Evolutionary conservation across 1,140 invertebrate genomes (phyloP).

Genomic region (Cherax destructor): DNA sequence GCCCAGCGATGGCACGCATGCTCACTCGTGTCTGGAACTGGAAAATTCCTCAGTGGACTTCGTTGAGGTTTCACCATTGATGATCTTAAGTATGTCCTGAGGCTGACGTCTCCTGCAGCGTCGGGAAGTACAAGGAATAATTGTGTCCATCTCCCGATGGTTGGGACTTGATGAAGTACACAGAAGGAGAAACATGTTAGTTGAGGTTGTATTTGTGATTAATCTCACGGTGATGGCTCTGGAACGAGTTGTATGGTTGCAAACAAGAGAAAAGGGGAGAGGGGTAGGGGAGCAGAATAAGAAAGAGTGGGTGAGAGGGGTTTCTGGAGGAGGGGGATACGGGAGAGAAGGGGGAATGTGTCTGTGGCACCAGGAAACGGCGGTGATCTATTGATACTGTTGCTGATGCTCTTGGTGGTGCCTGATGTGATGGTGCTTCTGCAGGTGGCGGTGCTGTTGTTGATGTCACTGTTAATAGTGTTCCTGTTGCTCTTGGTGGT

Average conservation of each 20-base stretch:
- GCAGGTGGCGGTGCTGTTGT: not conserved
- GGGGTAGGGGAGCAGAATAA: not conserved
- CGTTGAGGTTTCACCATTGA: slow-evolving; percentile 47
- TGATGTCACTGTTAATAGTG: not conserved
- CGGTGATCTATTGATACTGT: slow-evolving; percentile 34
- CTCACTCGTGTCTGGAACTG: slow-evolving; percentile 35
- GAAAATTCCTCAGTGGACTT: slow-evolving; percentile 58
- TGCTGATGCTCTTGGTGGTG: not conserved
- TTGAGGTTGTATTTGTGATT: not conserved
- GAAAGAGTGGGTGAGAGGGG: not conserved
- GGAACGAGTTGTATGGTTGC: not conserved
- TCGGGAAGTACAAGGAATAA: no score
- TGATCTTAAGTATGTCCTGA: slow-evolving; percentile 5
- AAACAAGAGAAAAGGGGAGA: not conserved
- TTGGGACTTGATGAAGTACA: not conserved
- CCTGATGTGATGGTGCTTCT: not conserved
- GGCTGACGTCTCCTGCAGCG: no score
- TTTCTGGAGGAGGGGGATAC: not conserved
- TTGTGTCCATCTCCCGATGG: no score
- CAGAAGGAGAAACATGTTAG: not conserved
- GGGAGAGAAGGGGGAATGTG: not conserved
- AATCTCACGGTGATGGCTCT: not conserved
- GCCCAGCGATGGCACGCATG: slow-evolving; percentile 7
- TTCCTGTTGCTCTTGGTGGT: not conserved
- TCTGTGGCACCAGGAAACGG: slow-evolving; percentile 9